Base-by-base conservation (phyloP, 2,113 vertebrate genomes). In the Bambusicola thoracicus region DNA sequence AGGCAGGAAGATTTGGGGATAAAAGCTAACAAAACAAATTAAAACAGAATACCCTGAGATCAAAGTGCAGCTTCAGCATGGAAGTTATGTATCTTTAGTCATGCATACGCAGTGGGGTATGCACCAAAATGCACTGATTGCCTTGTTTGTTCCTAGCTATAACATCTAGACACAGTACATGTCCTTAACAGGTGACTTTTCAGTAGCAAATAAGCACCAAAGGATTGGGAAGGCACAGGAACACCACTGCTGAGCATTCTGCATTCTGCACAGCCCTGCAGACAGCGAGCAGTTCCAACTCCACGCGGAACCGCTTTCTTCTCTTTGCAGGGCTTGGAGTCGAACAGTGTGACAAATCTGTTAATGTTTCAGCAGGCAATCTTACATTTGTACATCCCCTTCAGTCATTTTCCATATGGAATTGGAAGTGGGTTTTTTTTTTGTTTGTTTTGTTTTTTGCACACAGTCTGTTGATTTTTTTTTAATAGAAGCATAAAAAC, bases 321-420 rank as follows among this genome's bases (percentile, higher is more conserved):
- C 91, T 65, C 92, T 95, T 68, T 78, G 69, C 85, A 78, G 9
- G 82, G 69, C 73, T 86, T 80, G 0, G 70, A 76, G 93, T 81
- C 91, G 41, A 91, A 81, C 41, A 91, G 79, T 91, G 95, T 94
- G 93, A 96, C 91, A 94, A 95, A 95, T 87, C 89, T 93, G 93
- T 95, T 94, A 93, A 95, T 93, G 92, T 95, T 97, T 90, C 90
- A 97, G 96, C 94, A 95, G 92, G 87, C 93, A 69, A 40, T 58
- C 90, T 90, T 94, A 43, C 90, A 94, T 95, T 82, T 17, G 13
- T 72, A 73, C 88, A 81, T 94, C 92, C 85, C 92, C 93, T 93
- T 95, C 92, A 96, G 93, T 84, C 93, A 94, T 94, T 96, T 97
- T 96, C 96, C 95, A 94, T 46, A 75, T 76, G 92, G 90, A 94